Evolutionary conservation across 2,113 vertebrate species (phyloP).

Genomic region (Opisthocomus hoazin): DNA sequence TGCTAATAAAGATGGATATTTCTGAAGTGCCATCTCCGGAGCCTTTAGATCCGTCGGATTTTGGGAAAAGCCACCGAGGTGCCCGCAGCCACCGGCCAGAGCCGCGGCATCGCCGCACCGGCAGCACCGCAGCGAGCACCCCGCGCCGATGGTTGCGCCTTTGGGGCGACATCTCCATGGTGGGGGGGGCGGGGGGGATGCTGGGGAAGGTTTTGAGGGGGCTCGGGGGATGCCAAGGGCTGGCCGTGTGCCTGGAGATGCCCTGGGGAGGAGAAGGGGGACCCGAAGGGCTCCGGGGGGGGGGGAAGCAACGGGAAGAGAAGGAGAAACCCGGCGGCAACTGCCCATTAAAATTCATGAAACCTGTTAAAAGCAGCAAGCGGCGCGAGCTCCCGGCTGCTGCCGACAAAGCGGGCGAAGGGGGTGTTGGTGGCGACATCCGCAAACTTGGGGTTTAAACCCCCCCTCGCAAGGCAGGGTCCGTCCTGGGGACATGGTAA

Average conservation of each 20-base stretch:
- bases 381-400: not conserved
- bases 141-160: accelerated
- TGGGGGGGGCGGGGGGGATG: accelerated
- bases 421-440: not conserved
- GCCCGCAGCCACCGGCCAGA: not conserved
- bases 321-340: not conserved
- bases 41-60: not conserved
- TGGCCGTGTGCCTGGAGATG: not conserved
- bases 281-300: not conserved
- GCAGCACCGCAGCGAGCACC: accelerated
- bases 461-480: accelerated
- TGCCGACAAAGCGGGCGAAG: constrained; percentile 12
- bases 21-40: not conserved
- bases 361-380: constrained; percentile 31
- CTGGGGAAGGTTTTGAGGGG: accelerated
- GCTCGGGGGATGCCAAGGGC: not conserved
- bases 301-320: not conserved
- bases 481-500: accelerated
- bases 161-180: accelerated
- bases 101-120: not conserved
- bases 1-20: constrained; percentile 31
- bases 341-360: constrained; percentile 60
- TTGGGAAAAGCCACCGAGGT: not conserved
- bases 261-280: not conserved
- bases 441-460: not conserved